Percentiles rank a stretch among this genome's conserved stretches.
These are phyloP conservation scores for Dugesia japonica DNA, from an alignment of 2,888 invertebrate species.

Conservation along the genomic window DNA sequence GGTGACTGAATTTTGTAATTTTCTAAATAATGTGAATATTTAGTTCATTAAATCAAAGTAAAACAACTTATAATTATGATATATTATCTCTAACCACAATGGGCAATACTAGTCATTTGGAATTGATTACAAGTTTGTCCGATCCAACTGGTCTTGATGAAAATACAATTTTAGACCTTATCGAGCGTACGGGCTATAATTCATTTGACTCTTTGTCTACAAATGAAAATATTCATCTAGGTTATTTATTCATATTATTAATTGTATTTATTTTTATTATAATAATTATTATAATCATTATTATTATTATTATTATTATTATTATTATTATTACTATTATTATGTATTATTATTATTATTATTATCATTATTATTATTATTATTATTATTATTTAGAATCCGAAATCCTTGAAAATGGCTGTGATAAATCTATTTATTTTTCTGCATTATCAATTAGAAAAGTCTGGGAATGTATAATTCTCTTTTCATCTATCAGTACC, in stretches of 20 bases:
- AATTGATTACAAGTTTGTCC: not conserved
- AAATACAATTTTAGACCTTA: not conserved
- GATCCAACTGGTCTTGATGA: not conserved
- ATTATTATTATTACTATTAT: too few species aligned
- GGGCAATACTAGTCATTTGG: conserved; percentile 2
- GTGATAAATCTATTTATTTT: not conserved
- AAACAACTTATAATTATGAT: not conserved
- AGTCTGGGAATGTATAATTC: not conserved
- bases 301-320: too few species aligned
- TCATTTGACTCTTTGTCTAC: not conserved
- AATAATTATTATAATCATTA: too few species aligned
- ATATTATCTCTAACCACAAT: not conserved
- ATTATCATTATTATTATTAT: too few species aligned
- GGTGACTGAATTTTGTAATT: too few species aligned
- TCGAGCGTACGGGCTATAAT: not conserved
- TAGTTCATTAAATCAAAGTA: too few species aligned
- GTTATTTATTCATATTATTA: too few species aligned
- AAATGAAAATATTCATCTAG: not conserved
- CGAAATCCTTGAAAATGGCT: not conserved
- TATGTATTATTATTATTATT: too few species aligned
- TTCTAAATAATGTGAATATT: not conserved
- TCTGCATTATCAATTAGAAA: not conserved
- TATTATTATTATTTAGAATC: not conserved
- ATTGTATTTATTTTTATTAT: too few species aligned
- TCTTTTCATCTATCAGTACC: not conserved